Evolutionary conservation across 2,113 vertebrate species (phyloP), one percentile per base, ranked within the genome.

Genomic region (Oreochromis niloticus): DNA sequence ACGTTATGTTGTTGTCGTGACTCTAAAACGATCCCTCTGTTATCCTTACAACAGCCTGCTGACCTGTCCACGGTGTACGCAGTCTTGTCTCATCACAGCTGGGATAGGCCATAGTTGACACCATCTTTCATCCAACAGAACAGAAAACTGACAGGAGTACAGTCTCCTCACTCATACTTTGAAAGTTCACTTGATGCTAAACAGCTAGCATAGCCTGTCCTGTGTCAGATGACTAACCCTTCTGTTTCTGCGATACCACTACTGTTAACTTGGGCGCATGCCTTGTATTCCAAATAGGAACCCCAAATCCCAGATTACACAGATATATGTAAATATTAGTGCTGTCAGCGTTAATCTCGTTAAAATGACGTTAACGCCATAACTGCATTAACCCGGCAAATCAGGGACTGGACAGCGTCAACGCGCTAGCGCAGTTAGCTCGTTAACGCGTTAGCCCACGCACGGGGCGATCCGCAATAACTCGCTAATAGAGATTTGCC

Each of bases 51-150:
- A 24, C 10, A 56, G 10, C n/a, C n/a, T 55, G n/a, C 10, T 24
- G 54, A 55, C 54, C n/a, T 12, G 10, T 22, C n/a, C 5, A 24
- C 1, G 17, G 17, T 19, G 0, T 2, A 19, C 0, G 0, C 54
- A 55, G n/a, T 5, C 10, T 22, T 55, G 52, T 11, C n/a, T 55
- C 52, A 55, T 4, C 11, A 7, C 22, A 56, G 22, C 55, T 56
- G 55, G 55, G 22, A 56, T 27, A 27, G 55, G 12, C 54, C 11
- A 22, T 7, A 0, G 4, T 0, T 24, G 55, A 56, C 4, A 27
- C 0, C n/a, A 56, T 56, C n/a, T 12, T 24, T 56, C n/a, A 55
- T 24, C n/a, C 54, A 12, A 22, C 1, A 55, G 10, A 55, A 55
- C 9, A 55, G 52, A 22, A 55, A 24, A 55, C 54, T 24, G 54